Evolutionary conservation across 2,113 vertebrate genomes (phyloP).

Genomic region (Amazona guildingii): DNA sequence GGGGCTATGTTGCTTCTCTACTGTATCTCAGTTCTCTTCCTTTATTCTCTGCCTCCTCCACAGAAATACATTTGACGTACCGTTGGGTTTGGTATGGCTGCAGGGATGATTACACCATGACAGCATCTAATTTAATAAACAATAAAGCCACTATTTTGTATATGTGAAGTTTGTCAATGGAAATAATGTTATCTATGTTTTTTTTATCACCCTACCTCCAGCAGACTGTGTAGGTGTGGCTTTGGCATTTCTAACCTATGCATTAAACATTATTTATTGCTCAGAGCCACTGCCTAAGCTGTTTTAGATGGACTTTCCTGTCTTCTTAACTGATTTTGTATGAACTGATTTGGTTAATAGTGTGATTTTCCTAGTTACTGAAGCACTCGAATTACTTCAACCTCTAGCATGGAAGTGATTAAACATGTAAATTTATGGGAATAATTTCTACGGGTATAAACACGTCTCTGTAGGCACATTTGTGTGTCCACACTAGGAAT

Average conservation of each 20-base stretch:
- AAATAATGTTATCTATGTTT: constrained; percentile 61
- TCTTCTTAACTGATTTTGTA: constrained; percentile 43
- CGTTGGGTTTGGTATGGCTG: constrained; percentile 25
- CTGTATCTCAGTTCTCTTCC: background rate
- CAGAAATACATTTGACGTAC: background rate
- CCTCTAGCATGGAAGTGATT: constrained; percentile 1
- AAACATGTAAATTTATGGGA: constrained; percentile 17
- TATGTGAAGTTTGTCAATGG: constrained; percentile 56
- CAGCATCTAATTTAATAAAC: constrained; percentile 55
- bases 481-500: background rate
- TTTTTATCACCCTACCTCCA: constrained; percentile 34
- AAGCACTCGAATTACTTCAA: background rate
- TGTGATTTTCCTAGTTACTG: constrained; percentile 26
- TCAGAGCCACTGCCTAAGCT: constrained; percentile 38
- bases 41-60: background rate
- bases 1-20: background rate
- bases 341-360: constrained; percentile 34
- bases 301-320: constrained; percentile 54
- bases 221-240: constrained; percentile 21
- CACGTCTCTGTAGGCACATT: background rate
- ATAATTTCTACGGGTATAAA: background rate
- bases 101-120: constrained; percentile 45
- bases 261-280: constrained; percentile 15
- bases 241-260: background rate
- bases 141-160: constrained; percentile 53